Evolutionary conservation across 2,113 vertebrate genomes (phyloP).

Genomic region (Benitochromis conjunctus): DNA sequence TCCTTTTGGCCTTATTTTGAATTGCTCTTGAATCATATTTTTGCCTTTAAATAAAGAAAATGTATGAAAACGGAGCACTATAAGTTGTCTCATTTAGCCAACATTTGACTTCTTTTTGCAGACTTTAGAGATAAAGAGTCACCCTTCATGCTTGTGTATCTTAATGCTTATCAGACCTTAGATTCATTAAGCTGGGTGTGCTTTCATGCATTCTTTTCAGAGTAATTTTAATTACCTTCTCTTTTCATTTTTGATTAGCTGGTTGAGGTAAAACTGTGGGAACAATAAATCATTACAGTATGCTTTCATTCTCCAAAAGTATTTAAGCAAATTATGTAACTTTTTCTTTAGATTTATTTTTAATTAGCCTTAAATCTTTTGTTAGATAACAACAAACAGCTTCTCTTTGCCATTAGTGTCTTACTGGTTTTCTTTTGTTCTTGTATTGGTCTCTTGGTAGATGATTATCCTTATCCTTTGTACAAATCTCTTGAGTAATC

Average conservation of each 20-base stretch:
- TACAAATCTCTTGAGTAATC: background rate
- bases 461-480: conserved; percentile 1
- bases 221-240: background rate
- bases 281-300: background rate
- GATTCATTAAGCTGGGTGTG: background rate
- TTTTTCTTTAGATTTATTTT: background rate
- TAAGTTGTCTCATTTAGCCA: background rate
- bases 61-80: background rate
- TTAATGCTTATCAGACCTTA: background rate
- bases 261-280: background rate
- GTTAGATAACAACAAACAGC: background rate
- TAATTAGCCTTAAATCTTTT: background rate
- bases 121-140: background rate
- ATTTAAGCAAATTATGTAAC: background rate
- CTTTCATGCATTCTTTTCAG: background rate
- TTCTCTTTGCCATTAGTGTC: background rate
- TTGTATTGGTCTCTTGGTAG: conserved; percentile 23
- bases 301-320: background rate
- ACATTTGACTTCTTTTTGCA: background rate
- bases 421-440: background rate
- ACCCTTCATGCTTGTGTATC: background rate
- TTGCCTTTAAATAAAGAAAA: background rate
- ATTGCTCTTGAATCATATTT: background rate
- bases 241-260: background rate
- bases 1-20: background rate